Conservation (phyloP, 1,140 invertebrate genomes). For the Philopotamus ludificatus region DNA sequence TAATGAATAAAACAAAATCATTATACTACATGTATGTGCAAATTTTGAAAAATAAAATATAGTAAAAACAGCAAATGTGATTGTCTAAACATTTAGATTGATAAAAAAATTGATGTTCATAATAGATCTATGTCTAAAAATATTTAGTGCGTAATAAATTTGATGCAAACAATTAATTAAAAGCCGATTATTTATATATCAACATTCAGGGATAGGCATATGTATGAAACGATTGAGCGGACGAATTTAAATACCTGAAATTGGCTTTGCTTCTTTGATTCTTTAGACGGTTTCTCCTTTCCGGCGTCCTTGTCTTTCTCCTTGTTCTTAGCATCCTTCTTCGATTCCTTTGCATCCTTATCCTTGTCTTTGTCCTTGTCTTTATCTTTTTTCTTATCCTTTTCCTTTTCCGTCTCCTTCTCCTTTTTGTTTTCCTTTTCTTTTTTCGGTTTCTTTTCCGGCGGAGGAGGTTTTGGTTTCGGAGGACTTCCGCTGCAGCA, state of each 20-base stretch:
- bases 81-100: background rate
- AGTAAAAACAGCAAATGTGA: background rate
- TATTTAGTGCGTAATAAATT: background rate
- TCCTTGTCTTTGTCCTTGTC: conserved; percentile 60
- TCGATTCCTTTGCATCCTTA: conserved; percentile 61
- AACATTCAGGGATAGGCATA: background rate
- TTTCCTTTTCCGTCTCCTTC: conserved; percentile 60
- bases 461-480: conserved; percentile 65
- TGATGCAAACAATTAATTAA: background rate
- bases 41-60: no score
- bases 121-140: background rate
- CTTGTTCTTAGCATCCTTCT: conserved; percentile 59
- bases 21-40: background rate
- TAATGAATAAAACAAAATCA: background rate
- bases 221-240: background rate
- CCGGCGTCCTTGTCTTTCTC: conserved; percentile 56
- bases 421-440: conserved; percentile 69
- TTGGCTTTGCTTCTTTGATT: conserved; percentile 63
- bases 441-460: conserved; percentile 73
- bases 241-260: conserved; percentile 58
- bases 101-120: background rate
- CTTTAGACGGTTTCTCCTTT: conserved; percentile 59
- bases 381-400: conserved; percentile 60
- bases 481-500: conserved; percentile 72
- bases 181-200: background rate